These are phyloP conservation scores for Diglossa cyanea DNA, from an alignment of 2,797 vertebrate species.

Conservation along the genomic window DNA sequence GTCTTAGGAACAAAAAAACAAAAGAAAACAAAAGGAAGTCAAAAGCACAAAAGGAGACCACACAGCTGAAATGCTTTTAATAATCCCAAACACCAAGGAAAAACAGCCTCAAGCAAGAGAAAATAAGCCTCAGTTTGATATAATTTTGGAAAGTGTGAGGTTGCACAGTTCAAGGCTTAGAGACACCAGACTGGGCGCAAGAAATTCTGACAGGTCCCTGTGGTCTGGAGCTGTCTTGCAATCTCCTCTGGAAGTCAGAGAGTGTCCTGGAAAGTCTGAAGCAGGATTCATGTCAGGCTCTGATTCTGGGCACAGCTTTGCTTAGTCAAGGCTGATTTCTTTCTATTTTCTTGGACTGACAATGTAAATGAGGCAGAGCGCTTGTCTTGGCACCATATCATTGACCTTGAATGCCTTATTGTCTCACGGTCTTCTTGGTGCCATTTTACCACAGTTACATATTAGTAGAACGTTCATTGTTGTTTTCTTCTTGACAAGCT, in stretches of 20 bases:
- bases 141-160: background rate
- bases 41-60: background rate
- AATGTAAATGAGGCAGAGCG: background rate
- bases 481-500: background rate
- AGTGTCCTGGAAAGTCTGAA: background rate
- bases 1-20: background rate
- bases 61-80: background rate
- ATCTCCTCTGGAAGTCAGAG: background rate
- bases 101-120: background rate
- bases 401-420: background rate
- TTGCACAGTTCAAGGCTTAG: background rate
- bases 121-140: background rate
- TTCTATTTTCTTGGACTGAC: background rate
- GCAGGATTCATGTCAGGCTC: background rate
- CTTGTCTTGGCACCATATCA: background rate
- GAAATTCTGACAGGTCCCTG: background rate
- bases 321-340: background rate
- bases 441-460: background rate
- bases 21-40: background rate
- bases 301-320: background rate
- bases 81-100: background rate
- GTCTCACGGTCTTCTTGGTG: background rate
- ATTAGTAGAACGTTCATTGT: background rate
- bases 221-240: background rate
- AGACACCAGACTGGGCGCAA: background rate